Evolutionary conservation across 2,888 invertebrate species (phyloP).

Genomic region (Arrhopalites spinosus): DNA sequence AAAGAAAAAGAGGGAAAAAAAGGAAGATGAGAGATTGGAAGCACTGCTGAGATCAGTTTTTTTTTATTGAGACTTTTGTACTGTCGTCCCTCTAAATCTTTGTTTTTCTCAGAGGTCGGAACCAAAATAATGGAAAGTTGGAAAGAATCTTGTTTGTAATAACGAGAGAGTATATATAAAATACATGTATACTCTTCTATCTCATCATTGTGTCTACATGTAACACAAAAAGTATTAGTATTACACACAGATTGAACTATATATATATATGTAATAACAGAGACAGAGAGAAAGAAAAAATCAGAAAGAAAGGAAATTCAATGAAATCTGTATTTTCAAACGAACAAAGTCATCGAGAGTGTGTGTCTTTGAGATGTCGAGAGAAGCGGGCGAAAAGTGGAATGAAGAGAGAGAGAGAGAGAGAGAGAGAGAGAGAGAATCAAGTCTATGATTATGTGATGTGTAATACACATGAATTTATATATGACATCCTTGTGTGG

Average conservation of each 20-base stretch:
- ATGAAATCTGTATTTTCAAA: conserved; percentile 26
- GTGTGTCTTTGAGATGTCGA: too few species aligned
- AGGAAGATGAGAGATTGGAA: conserved; percentile 1
- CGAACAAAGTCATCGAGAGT: conserved; percentile 18
- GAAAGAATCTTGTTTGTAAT: neutral
- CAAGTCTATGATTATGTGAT: too few species aligned
- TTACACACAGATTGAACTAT: neutral
- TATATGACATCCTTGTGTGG: too few species aligned
- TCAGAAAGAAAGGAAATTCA: conserved; percentile 1
- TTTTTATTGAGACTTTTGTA: conserved; percentile 5
- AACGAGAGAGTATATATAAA: neutral
- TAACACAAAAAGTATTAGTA: neutral
- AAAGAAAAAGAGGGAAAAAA: neutral
- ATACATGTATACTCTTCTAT: neutral
- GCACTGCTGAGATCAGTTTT: conserved; percentile 15
- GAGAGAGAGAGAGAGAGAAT: neutral
- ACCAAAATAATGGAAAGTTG: conserved; percentile 24
- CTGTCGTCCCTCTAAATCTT: conserved; percentile 18
- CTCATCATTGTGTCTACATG: neutral
- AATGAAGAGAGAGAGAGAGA: neutral
- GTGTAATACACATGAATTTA: too few species aligned
- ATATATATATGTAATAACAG: neutral
- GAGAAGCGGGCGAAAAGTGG: too few species aligned
- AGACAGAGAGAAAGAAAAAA: neutral
- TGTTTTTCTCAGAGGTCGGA: conserved; percentile 16